Percentiles rank a stretch among this genome's conserved stretches.
These are phyloP conservation scores for Empidonax traillii DNA, from an alignment of 2,113 vertebrate genomes.

Conservation along the genomic window DNA sequence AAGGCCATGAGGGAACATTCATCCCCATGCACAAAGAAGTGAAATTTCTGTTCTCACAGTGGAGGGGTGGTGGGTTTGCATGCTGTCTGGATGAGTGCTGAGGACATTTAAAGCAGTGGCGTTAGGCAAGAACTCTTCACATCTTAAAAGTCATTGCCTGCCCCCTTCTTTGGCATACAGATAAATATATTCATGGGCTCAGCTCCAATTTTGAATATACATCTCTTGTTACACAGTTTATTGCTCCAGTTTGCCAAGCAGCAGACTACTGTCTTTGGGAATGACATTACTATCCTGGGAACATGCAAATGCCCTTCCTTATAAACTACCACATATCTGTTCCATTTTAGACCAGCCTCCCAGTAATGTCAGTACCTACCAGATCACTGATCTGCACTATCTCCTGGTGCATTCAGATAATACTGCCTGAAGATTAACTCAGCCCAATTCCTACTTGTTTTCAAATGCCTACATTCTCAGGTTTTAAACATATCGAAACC, in stretches of 20 bases:
- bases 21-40: accelerated
- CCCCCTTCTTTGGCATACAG: not conserved
- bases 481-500: not conserved
- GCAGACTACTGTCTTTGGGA: not conserved
- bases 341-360: not conserved
- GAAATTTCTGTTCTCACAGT: not conserved
- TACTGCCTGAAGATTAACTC: not conserved
- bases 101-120: not conserved
- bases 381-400: not conserved
- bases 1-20: not conserved
- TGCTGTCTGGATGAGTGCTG: not conserved
- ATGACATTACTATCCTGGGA: not conserved
- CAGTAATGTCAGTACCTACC: not conserved
- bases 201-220: not conserved
- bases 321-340: not conserved
- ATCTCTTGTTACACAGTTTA: not conserved
- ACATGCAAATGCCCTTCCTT: not conserved
- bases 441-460: not conserved
- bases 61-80: not conserved
- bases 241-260: not conserved
- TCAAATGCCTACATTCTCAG: not conserved
- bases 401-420: not conserved
- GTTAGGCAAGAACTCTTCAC: not conserved
- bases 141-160: not conserved
- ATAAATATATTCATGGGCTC: not conserved